Percentiles rank a stretch among this genome's conserved stretches.
These are phyloP conservation scores for Arnoldichthys spilopterus DNA, from an alignment of 2,797 vertebrate species.

Conservation along the genomic window DNA sequence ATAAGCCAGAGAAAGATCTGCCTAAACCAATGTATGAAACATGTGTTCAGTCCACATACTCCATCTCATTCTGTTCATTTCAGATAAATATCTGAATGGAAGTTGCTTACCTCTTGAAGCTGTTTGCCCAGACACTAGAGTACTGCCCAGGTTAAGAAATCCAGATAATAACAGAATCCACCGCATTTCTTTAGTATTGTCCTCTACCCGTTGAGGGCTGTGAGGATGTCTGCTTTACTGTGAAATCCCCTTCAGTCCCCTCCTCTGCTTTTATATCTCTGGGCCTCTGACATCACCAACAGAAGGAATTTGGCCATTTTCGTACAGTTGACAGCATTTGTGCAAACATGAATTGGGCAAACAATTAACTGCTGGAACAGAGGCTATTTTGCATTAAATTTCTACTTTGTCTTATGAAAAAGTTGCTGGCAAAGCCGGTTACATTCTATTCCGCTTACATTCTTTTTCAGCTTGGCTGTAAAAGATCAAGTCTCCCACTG, in stretches of 20 bases:
- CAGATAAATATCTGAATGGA: slow-evolving; percentile 1
- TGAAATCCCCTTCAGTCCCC: slow-evolving; percentile 26
- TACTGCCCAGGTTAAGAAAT: slow-evolving; percentile 57
- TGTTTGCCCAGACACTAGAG: slow-evolving; percentile 65
- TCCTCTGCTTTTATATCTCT: slow-evolving; percentile 45
- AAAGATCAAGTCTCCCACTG: background rate
- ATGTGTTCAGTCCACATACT: background rate
- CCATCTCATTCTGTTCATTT: background rate
- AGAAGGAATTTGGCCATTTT: slow-evolving; percentile 19
- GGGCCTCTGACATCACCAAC: slow-evolving; percentile 44
- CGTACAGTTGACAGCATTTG: slow-evolving; percentile 16
- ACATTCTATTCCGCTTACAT: background rate
- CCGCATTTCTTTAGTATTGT: slow-evolving; percentile 64
- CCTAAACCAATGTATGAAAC: background rate
- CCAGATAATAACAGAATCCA: slow-evolving; percentile 66
- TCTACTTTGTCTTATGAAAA: background rate
- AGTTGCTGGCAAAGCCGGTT: background rate
- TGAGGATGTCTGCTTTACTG: slow-evolving; percentile 28
- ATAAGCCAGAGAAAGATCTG: background rate
- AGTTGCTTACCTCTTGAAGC: slow-evolving; percentile 71
- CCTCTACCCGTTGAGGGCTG: slow-evolving; percentile 9
- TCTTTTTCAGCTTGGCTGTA: background rate
- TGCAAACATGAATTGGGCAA: background rate
- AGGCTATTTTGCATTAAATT: background rate
- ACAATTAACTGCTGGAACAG: background rate